These are phyloP conservation scores for Agrochola litura DNA, from an alignment of 2,888 invertebrate genomes.

Conservation along the genomic window DNA sequence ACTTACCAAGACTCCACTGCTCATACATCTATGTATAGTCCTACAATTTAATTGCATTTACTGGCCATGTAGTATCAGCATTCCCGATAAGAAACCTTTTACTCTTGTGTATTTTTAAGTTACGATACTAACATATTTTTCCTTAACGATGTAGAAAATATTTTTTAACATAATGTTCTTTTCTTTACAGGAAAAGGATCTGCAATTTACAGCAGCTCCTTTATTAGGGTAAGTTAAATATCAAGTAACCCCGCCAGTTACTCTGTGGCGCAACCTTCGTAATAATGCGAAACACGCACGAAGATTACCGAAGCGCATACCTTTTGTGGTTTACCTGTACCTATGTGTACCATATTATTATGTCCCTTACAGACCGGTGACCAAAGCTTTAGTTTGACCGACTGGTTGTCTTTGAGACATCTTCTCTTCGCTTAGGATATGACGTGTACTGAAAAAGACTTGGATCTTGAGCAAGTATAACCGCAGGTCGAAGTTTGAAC, in stretches of 20 bases:
- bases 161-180: neutral
- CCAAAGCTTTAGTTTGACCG: neutral
- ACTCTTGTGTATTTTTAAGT: neutral
- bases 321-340: neutral
- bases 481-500: neutral
- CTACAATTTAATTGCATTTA: neutral
- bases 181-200: slow-evolving; percentile 43
- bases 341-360: neutral
- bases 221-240: slow-evolving; percentile 32
- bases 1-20: neutral
- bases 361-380: neutral
- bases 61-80: no score
- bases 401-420: neutral
- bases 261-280: neutral
- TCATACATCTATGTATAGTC: neutral
- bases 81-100: neutral
- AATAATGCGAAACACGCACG: neutral
- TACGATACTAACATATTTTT: neutral
- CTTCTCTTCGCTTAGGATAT: neutral
- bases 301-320: neutral
- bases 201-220: slow-evolving; percentile 27
- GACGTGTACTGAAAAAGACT: no score
- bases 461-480: no score
- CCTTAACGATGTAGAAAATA: no score
- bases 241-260: neutral